These are phyloP conservation scores for Spodoptera littoralis DNA, from an alignment of 2,888 invertebrate genomes.

Conservation along the genomic window DNA sequence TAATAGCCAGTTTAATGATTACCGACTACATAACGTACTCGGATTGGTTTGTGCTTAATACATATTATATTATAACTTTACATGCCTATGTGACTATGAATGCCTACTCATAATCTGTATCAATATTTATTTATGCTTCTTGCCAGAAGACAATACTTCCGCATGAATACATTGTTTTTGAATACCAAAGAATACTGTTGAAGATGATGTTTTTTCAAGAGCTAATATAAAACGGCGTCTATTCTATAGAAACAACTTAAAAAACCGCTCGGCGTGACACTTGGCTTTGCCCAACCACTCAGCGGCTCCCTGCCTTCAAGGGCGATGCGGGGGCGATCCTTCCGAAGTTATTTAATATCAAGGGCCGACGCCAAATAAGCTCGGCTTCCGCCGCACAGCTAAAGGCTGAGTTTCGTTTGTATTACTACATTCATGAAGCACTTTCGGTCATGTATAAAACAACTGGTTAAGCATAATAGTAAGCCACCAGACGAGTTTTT, in stretches of 20 bases:
- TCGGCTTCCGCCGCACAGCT: constrained; percentile 13
- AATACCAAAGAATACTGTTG: not conserved
- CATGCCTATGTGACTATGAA: no score
- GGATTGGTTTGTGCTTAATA: no score
- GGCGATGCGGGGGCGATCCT: constrained; percentile 14
- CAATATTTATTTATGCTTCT: no score
- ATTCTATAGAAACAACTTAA: constrained; percentile 17
- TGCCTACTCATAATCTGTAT: no score
- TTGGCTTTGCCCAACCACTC: constrained; percentile 22
- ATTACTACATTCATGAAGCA: constrained; percentile 6
- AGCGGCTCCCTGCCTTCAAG: constrained; percentile 17
- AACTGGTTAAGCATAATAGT: not conserved
- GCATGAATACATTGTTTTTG: not conserved
- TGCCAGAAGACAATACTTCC: not conserved
- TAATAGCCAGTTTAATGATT: no score
- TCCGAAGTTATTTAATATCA: constrained; percentile 58
- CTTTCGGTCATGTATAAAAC: constrained; percentile 5
- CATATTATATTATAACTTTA: no score
- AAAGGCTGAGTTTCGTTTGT: constrained; percentile 17
- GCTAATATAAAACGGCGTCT: constrained; percentile 2
- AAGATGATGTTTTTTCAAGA: constrained; percentile 6
- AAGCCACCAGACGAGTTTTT: constrained; percentile 3
- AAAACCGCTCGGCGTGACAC: constrained; percentile 21
- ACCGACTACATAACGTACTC: no score
- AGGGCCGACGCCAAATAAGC: constrained; percentile 28